phyloP scores from a whole-genome alignment of 2,797 vertebrate genomes.

The Tadarida brasiliensis region DNA sequence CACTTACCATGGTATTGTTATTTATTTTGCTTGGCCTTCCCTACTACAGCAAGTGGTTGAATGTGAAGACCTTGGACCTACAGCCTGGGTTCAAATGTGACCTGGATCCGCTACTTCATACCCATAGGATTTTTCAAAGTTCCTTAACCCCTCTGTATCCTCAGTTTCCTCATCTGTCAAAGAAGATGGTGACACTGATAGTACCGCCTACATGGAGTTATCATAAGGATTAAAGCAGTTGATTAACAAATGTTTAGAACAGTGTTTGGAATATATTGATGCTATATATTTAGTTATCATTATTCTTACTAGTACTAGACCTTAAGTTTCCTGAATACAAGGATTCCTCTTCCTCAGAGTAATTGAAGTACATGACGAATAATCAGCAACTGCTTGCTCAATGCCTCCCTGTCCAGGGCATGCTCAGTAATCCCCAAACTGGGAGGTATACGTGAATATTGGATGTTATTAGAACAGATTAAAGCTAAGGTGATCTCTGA shows the following conservation, averaged over 20 bases:
- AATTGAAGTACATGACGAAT: background rate
- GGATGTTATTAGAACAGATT: conserved; percentile 17
- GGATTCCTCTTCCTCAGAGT: background rate
- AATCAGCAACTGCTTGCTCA: background rate
- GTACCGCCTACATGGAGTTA: background rate
- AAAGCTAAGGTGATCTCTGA: conserved; percentile 41
- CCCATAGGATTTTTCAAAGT: background rate
- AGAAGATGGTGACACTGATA: background rate
- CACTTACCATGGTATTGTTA: background rate
- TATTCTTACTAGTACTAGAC: background rate
- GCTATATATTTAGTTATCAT: background rate
- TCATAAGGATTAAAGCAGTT: background rate
- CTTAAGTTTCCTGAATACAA: background rate
- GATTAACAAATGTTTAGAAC: background rate
- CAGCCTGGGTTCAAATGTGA: background rate
- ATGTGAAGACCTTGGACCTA: background rate
- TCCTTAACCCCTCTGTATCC: background rate
- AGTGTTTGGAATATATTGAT: background rate
- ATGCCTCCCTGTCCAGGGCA: background rate
- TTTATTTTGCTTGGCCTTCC: background rate
- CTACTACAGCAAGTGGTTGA: background rate
- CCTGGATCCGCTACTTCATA: background rate
- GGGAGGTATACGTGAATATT: background rate
- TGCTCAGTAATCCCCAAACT: background rate
- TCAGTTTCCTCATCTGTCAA: conserved; percentile 25